These are phyloP conservation scores for Cyclura pinguis DNA, from an alignment of 2,797 vertebrate genomes.

Conservation along the genomic window DNA sequence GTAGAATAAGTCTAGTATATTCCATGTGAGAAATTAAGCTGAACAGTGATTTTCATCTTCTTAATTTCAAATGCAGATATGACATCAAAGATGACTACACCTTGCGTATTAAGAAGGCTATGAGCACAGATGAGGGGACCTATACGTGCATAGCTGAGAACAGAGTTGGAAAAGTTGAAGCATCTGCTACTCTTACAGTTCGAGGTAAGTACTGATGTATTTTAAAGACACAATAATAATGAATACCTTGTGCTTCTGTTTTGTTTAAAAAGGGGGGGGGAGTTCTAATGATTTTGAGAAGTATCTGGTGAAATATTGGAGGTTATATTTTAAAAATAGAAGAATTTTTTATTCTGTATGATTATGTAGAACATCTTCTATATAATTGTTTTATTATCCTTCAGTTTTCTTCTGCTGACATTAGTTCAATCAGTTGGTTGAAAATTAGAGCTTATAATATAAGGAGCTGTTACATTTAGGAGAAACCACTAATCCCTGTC, in stretches of 20 bases:
- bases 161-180: slow-evolving; percentile 95
- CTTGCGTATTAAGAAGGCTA: slow-evolving; percentile 93
- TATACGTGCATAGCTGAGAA: slow-evolving; percentile 96
- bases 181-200: slow-evolving; percentile 93
- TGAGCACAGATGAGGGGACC: slow-evolving; percentile 89
- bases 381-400: neutral
- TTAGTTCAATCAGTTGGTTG: neutral
- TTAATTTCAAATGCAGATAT: slow-evolving; percentile 82
- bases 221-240: neutral
- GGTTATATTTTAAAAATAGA: neutral
- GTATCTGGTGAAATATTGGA: neutral
- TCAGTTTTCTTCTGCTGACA: neutral
- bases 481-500: neutral
- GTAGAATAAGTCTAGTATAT: slow-evolving; percentile 45
- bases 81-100: slow-evolving; percentile 97
- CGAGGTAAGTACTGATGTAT: slow-evolving; percentile 86
- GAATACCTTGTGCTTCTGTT: neutral
- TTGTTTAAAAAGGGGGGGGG: neutral
- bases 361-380: neutral
- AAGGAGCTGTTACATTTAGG: neutral
- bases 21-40: slow-evolving; percentile 57
- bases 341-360: neutral
- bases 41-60: slow-evolving; percentile 38
- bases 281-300: neutral
- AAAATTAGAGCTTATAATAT: neutral